Evolutionary conservation across 1,140 invertebrate species (phyloP).

Genomic region (Bilobella aurantiaca): DNA sequence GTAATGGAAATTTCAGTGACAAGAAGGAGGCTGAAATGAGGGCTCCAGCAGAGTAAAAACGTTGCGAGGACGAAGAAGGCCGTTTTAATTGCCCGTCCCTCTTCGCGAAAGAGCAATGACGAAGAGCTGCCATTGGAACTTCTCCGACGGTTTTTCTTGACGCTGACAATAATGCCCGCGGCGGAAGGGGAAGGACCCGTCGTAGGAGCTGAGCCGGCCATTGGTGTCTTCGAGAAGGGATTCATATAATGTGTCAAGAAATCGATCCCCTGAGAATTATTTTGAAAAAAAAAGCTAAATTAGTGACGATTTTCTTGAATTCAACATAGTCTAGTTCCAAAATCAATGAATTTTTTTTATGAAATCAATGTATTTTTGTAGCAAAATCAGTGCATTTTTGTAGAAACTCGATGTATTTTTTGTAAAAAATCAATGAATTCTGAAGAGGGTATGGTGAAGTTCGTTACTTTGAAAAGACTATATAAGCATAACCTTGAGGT

Average conservation of each 20-base stretch:
- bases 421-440: too few relatives aligned
- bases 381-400: too few relatives aligned
- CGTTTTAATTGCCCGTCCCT: conserved; percentile 48
- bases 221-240: conserved; percentile 34
- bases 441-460: too few relatives aligned
- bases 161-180: conserved; percentile 28
- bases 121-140: conserved; percentile 41
- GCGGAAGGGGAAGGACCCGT: conserved; percentile 13
- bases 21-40: conserved; percentile 43
- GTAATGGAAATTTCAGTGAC: conserved; percentile 15
- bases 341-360: too few relatives aligned
- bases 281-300: too few relatives aligned
- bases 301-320: too few relatives aligned
- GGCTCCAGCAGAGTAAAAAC: conserved; percentile 47
- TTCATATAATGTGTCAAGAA: conserved; percentile 35
- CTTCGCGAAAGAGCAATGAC: conserved; percentile 44
- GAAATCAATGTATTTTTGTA: too few relatives aligned
- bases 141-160: conserved; percentile 34
- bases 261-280: conserved; percentile 36
- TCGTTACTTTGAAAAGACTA: too few relatives aligned
- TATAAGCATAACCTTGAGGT: too few relatives aligned
- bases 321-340: too few relatives aligned
- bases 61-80: conserved; percentile 47
- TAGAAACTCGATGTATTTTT: too few relatives aligned
- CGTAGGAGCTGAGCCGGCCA: conserved; percentile 29